These are phyloP conservation scores for Nesospiza acunhae DNA, from an alignment of 2,113 vertebrate genomes.

Conservation along the genomic window DNA sequence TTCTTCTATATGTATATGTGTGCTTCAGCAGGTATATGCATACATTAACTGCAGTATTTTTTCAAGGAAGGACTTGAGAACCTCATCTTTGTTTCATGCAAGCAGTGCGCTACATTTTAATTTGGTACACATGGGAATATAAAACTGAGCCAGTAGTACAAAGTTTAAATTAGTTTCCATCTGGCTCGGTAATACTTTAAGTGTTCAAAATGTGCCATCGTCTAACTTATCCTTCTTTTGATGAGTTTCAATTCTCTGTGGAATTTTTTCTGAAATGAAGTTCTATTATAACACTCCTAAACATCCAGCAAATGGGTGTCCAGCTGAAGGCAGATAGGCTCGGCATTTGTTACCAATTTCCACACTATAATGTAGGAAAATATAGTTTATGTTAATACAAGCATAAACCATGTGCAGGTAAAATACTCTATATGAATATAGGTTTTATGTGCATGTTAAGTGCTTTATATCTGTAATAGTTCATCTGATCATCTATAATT, in stretches of 20 bases:
- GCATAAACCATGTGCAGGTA: background rate
- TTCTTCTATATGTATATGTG: background rate
- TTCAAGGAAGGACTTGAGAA: background rate
- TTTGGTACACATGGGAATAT: conserved; percentile 6
- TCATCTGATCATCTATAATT: background rate
- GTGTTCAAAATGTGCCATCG: background rate
- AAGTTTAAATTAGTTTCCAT: conserved; percentile 59
- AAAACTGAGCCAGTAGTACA: conserved; percentile 24
- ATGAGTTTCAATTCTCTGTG: background rate
- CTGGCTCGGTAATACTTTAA: conserved; percentile 28
- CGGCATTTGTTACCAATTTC: background rate
- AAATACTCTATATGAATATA: background rate
- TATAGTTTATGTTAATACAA: background rate
- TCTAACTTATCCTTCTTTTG: background rate
- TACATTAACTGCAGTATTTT: background rate
- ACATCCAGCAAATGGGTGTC: background rate
- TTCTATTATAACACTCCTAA: background rate
- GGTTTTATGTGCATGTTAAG: background rate
- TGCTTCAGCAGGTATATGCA: background rate
- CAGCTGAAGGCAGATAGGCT: background rate
- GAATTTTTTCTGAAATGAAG: background rate
- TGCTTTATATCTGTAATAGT: background rate
- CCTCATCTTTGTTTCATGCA: background rate
- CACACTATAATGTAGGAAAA: background rate
- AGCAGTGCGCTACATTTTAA: conserved; percentile 1